phyloP scores from a whole-genome alignment of 2,888 invertebrate genomes.

The Poecilus cupreus region DNA sequence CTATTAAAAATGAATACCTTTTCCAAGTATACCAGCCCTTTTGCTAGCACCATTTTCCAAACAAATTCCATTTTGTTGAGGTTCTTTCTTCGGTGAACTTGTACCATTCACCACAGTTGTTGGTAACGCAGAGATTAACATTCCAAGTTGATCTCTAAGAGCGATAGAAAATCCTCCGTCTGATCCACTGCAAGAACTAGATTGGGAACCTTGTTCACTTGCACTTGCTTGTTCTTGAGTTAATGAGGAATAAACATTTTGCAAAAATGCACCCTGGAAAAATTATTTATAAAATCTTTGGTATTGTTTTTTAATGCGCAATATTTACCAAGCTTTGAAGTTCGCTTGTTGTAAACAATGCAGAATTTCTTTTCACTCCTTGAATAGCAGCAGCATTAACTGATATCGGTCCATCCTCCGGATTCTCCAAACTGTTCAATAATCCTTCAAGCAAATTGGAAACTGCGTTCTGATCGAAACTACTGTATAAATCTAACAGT shows the following conservation, averaged over 20 bases:
- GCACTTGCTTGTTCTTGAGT: slow-evolving; percentile 56
- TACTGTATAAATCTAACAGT: slow-evolving; percentile 84
- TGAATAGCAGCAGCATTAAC: slow-evolving; percentile 73
- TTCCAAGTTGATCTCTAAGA: slow-evolving; percentile 68
- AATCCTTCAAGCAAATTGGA: slow-evolving; percentile 86
- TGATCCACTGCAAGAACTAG: slow-evolving; percentile 55
- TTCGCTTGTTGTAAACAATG: slow-evolving; percentile 81
- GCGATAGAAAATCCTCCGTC: slow-evolving; percentile 48
- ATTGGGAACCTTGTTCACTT: slow-evolving; percentile 55
- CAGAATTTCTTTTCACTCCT: slow-evolving; percentile 79
- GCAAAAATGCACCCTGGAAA: slow-evolving; percentile 73
- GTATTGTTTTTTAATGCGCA: neutral
- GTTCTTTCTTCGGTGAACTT: slow-evolving; percentile 50
- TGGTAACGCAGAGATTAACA: slow-evolving; percentile 70
- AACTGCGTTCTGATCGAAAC: slow-evolving; percentile 87
- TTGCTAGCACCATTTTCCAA: slow-evolving; percentile 66
- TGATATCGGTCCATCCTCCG: slow-evolving; percentile 73
- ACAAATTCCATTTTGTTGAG: slow-evolving; percentile 62
- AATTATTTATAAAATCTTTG: neutral
- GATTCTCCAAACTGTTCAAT: slow-evolving; percentile 72
- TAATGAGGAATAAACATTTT: slow-evolving; percentile 69
- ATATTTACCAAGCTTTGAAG: slow-evolving; percentile 77
- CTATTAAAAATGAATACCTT: slow-evolving; percentile 67
- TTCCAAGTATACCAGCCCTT: slow-evolving; percentile 68
- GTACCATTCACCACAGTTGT: slow-evolving; percentile 62